A percentile compares a stretch with the other conserved stretches of the same genome.
Conservation (phyloP, 2,888 invertebrate species). For the Ophioninae sp. region DNA sequence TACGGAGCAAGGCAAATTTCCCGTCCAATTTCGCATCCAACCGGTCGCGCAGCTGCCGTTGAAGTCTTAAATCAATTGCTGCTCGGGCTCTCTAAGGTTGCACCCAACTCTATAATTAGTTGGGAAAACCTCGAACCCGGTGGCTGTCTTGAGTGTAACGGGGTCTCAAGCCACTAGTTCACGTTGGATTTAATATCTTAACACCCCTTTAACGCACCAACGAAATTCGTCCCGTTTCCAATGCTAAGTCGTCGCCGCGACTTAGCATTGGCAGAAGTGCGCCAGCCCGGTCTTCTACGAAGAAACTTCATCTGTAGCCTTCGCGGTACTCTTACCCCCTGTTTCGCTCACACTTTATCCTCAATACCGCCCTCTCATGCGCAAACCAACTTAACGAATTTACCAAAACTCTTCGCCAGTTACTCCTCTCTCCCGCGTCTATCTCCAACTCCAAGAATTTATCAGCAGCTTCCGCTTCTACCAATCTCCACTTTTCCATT, state of each 20-base stretch:
- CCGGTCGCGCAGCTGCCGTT: slow-evolving; percentile 73
- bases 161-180: slow-evolving; percentile 43
- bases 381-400: slow-evolving; percentile 9
- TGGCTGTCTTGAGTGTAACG: slow-evolving; percentile 26
- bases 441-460: slow-evolving; percentile 18
- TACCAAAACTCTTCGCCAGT: slow-evolving; percentile 27
- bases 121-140: slow-evolving; percentile 64
- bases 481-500: neutral
- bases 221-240: slow-evolving; percentile 71
- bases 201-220: slow-evolving; percentile 73
- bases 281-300: slow-evolving; percentile 21
- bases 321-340: slow-evolving; percentile 48
- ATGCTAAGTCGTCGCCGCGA: slow-evolving; percentile 64
- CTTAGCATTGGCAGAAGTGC: slow-evolving; percentile 60
- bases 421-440: neutral
- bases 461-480: neutral
- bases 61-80: slow-evolving; percentile 78
- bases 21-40: slow-evolving; percentile 72
- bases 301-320: slow-evolving; percentile 65
- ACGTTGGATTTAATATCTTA: slow-evolving; percentile 76
- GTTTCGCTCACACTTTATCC: slow-evolving; percentile 32
- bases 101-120: slow-evolving; percentile 76
- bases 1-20: slow-evolving; percentile 70
- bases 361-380: neutral
- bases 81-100: slow-evolving; percentile 71